These are phyloP conservation scores for Tetranychus truncatus DNA, from an alignment of 2,888 invertebrate species.

Conservation along the genomic window DNA sequence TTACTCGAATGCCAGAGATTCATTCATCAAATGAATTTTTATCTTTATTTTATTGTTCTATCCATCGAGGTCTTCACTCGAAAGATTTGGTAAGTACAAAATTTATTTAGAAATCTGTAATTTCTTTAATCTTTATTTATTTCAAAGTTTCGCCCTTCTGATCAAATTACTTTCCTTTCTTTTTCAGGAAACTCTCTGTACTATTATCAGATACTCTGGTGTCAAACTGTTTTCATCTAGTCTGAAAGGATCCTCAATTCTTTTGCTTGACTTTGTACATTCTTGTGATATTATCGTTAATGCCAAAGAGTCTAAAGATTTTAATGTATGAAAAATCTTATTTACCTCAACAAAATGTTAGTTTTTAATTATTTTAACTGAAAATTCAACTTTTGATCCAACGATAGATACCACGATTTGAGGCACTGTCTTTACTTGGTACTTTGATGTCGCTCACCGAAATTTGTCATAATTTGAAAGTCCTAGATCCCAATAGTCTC, in stretches of 20 bases:
- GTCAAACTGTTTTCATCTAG: constrained; percentile 48
- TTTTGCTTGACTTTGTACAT: constrained; percentile 70
- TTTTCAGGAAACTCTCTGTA: constrained; percentile 51
- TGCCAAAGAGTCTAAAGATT: constrained; percentile 6
- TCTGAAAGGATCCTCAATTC: constrained; percentile 66
- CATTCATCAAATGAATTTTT: constrained; percentile 50
- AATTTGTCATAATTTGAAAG: constrained; percentile 43
- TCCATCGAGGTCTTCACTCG: constrained; percentile 49
- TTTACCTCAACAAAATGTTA: background rate
- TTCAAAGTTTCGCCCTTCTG: background rate
- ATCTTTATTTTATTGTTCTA: constrained; percentile 63
- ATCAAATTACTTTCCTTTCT: constrained; percentile 13
- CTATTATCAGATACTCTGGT: constrained; percentile 56
- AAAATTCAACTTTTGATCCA: background rate
- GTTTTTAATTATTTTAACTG: background rate
- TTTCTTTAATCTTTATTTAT: background rate
- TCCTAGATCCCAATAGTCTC: constrained; percentile 32
- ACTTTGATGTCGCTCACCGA: constrained; percentile 64
- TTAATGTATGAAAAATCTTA: background rate
- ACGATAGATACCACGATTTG: constrained; percentile 57
- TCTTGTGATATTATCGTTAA: constrained; percentile 54
- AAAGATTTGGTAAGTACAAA: constrained; percentile 34
- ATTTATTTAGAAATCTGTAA: background rate
- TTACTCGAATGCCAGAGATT: constrained; percentile 61
- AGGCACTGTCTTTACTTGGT: constrained; percentile 73